These are phyloP conservation scores for Poeciliopsis retropinna DNA, from an alignment of 2,113 vertebrate species.

Conservation along the genomic window DNA sequence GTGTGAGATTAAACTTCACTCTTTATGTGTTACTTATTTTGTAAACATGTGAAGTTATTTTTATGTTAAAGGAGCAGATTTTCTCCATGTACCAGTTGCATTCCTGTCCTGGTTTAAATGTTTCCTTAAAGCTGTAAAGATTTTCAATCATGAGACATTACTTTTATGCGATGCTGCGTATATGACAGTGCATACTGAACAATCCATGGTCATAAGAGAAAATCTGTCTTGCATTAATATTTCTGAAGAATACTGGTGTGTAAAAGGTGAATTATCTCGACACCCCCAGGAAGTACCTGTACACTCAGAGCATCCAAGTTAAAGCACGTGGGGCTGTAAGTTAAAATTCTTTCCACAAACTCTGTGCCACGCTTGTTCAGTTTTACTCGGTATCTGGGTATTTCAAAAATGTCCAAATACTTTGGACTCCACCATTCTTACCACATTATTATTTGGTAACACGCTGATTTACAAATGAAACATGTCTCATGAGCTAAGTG, in stretches of 20 bases:
- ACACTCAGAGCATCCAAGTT: slow-evolving; percentile 70
- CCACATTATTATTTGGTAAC: slow-evolving; percentile 40
- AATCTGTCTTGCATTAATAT: slow-evolving; percentile 57
- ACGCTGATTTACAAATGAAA: slow-evolving; percentile 49
- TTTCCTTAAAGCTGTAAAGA: slow-evolving; percentile 56
- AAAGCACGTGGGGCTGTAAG: slow-evolving; percentile 75
- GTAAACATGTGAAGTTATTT: slow-evolving; percentile 38
- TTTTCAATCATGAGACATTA: slow-evolving; percentile 60
- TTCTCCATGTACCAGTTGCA: slow-evolving; percentile 49
- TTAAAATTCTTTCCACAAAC: slow-evolving; percentile 76
- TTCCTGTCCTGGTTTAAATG: slow-evolving; percentile 46
- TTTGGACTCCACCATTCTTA: slow-evolving; percentile 52
- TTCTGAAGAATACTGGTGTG: slow-evolving; percentile 57
- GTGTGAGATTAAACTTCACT: slow-evolving; percentile 41
- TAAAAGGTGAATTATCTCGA: slow-evolving; percentile 58
- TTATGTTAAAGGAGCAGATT: slow-evolving; percentile 41
- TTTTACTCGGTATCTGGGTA: slow-evolving; percentile 63
- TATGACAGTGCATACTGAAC: slow-evolving; percentile 5
- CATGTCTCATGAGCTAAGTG: slow-evolving; percentile 25
- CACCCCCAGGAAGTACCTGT: slow-evolving; percentile 55
- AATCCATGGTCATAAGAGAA: slow-evolving; percentile 52
- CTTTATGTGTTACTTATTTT: slow-evolving; percentile 17
- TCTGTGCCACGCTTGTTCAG: slow-evolving; percentile 56
- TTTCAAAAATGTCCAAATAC: slow-evolving; percentile 63
- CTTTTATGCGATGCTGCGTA: slow-evolving; percentile 60